These are phyloP conservation scores for Montifringilla adamsi DNA, from an alignment of 2,113 vertebrate species.

Conservation along the genomic window DNA sequence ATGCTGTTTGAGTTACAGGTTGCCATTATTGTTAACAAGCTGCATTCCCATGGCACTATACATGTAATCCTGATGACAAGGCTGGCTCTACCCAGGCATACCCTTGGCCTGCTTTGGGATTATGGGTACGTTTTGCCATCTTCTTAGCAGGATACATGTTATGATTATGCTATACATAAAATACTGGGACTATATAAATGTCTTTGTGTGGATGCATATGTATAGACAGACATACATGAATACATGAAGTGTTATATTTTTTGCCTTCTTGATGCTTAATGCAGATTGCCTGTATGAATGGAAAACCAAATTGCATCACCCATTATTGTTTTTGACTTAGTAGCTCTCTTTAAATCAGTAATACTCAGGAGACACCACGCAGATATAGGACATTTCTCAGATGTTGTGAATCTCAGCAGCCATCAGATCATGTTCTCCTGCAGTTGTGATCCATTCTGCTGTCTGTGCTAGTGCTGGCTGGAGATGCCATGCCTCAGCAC, in stretches of 20 bases:
- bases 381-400: neutral
- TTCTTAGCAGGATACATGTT: neutral
- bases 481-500: rapidly evolving
- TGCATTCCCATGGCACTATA: neutral
- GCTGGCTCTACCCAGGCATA: neutral
- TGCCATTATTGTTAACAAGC: neutral
- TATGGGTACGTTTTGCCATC: neutral
- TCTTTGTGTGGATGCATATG: neutral
- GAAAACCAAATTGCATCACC: neutral
- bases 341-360: neutral
- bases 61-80: neutral
- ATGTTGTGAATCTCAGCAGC: neutral
- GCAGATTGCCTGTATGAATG: neutral
- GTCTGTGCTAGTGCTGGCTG: neutral
- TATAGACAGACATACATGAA: neutral
- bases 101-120: neutral
- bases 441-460: neutral
- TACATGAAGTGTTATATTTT: neutral
- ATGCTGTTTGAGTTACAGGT: neutral
- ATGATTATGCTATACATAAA: neutral
- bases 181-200: neutral
- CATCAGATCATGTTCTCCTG: neutral
- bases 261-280: neutral
- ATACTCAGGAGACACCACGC: neutral
- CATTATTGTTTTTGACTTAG: neutral